These are phyloP conservation scores for Caenorhabditis brenneri DNA, from an alignment of 1,140 invertebrate species.

Conservation along the genomic window DNA sequence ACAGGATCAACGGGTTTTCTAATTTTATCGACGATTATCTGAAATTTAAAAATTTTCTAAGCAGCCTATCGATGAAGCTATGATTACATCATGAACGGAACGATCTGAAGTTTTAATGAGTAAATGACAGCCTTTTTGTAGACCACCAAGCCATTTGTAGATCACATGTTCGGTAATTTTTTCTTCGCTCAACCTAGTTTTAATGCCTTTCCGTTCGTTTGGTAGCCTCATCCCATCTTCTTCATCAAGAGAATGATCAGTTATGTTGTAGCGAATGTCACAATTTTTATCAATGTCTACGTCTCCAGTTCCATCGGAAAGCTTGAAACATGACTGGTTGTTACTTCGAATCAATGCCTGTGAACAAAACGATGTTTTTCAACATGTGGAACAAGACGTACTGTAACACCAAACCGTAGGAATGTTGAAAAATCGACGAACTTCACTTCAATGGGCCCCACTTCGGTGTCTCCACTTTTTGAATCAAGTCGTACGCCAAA, in stretches of 20 bases:
- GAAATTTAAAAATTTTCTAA: neutral
- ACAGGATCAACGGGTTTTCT: neutral
- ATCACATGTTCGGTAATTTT: neutral
- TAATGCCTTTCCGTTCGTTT: neutral
- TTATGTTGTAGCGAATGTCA: neutral
- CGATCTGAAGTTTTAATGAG: neutral
- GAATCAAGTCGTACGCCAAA: neutral
- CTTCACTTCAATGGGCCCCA: neutral
- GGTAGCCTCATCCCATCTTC: neutral
- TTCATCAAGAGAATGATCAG: neutral
- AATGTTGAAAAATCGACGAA: neutral
- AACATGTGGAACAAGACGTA: neutral
- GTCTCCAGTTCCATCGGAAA: neutral
- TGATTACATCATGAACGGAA: neutral
- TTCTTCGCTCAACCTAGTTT: neutral
- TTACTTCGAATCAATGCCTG: neutral
- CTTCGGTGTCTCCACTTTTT: neutral
- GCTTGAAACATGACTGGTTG: neutral
- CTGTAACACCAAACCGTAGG: neutral
- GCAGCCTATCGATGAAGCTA: neutral
- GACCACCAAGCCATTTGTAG: neutral
- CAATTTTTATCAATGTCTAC: neutral
- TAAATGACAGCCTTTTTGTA: neutral
- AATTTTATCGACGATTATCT: neutral
- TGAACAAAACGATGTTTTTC: neutral